Evolutionary conservation across 2,888 invertebrate species (phyloP), one percentile per base, ranked within the genome.

Genomic region (Esperia sulphurella): DNA sequence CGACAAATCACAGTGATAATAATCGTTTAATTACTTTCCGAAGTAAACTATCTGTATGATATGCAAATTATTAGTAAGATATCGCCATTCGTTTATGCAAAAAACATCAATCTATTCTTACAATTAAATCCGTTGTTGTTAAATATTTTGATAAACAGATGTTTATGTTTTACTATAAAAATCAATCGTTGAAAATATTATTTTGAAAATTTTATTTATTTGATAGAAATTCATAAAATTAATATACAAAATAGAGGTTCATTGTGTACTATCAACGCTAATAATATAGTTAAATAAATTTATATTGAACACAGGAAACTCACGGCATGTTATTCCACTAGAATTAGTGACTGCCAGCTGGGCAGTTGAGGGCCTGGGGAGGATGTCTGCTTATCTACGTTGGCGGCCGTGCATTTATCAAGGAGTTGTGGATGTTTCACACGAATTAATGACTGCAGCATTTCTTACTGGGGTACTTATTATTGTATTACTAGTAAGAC

Each of bases 371-470:
- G 56, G 67, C 62, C 59, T n/a, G 37, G 40, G 51, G 58, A 65
- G 71, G 68, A 68, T 62, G 70, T 68, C 65, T 69, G 69, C 65
- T 72, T 75, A 72, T 76, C 75, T 71, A 53, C 51, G 51, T 30
- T 65, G 53, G 62, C 62, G 57, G 59, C 57, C 68, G 64, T 60
- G 61, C 67, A 71, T 76, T 75, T 71, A 74, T 74, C 69, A 75
- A 62, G 54, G 54, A 53, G 46, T 53, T 50, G 40, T 43, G 39
- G 54, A 53, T 53, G 54, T 50, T 66, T 56, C 57, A 67, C 58
- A 64, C 59, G 39, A 39, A 9, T 4, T 2, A 13, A 13, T 14
- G 14, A 7, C n/a, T 13, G 37, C 33, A 10, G 33, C 37, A 7
- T 37, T 37, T 38, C 29, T 41, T 30, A 21, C 21, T 21, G 21